These are phyloP conservation scores for Plagodis dolabraria DNA, from an alignment of 2,888 invertebrate species.

Conservation along the genomic window DNA sequence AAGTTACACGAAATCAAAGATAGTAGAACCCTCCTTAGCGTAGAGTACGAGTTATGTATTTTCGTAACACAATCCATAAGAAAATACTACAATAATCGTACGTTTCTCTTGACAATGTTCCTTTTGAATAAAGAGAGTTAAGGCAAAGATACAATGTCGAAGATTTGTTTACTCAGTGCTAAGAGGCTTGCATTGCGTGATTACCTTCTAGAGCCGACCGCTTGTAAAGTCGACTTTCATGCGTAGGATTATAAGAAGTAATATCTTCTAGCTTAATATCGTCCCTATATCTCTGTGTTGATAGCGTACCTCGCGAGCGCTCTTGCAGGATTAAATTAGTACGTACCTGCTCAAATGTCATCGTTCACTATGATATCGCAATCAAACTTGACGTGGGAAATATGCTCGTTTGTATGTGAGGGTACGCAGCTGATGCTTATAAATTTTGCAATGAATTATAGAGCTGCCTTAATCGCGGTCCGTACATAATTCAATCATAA, in stretches of 20 bases:
- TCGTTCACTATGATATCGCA: slow-evolving; percentile 80
- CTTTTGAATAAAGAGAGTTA: slow-evolving; percentile 82
- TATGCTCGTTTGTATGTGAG: slow-evolving; percentile 78
- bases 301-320: slow-evolving; percentile 62
- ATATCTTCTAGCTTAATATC: slow-evolving; percentile 47
- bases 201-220: slow-evolving; percentile 53
- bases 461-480: slow-evolving; percentile 58
- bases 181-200: slow-evolving; percentile 73
- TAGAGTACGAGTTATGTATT: slow-evolving; percentile 73
- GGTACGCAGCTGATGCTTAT: slow-evolving; percentile 66
- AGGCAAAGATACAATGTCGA: slow-evolving; percentile 80
- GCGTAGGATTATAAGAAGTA: slow-evolving; percentile 57
- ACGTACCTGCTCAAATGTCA: slow-evolving; percentile 71
- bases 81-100: slow-evolving; percentile 81
- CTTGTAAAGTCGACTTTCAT: slow-evolving; percentile 68
- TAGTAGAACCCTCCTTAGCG: slow-evolving; percentile 71
- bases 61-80: slow-evolving; percentile 81
- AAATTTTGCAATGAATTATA: slow-evolving; percentile 80
- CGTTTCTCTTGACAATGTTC: slow-evolving; percentile 82
- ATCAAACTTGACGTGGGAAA: slow-evolving; percentile 83
- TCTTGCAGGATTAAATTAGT: slow-evolving; percentile 73
- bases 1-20: slow-evolving; percentile 77
- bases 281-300: slow-evolving; percentile 60
- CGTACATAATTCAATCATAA: slow-evolving; percentile 77
- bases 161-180: slow-evolving; percentile 79